Evolutionary conservation across 92 coral and sea anemone genomes (phyloP).

Genomic region (Phymanthus crucifer): DNA sequence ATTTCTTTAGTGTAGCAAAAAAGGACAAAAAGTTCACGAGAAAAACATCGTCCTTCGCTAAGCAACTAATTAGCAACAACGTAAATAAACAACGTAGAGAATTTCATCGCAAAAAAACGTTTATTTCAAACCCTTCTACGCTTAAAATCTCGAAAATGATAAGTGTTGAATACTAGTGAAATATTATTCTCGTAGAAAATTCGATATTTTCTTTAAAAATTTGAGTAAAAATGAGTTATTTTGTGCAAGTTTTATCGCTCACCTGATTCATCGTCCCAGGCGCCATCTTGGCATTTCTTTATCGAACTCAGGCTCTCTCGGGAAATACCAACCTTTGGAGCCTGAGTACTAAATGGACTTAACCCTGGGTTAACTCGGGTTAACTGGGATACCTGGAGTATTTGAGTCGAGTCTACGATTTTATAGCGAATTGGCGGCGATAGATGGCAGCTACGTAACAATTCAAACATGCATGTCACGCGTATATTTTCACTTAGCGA

Average conservation of each 20-base stretch:
- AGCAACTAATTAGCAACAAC: constrained; percentile 35
- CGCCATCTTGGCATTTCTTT: constrained; percentile 77
- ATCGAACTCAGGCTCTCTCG: not conserved
- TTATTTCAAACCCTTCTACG: not conserved
- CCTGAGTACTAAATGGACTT: too few species aligned
- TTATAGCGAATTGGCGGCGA: too few species aligned
- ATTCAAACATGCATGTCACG: too few species aligned
- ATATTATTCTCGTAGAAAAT: not conserved
- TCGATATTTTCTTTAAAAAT: not conserved
- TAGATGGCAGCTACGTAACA: too few species aligned
- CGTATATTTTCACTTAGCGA: too few species aligned
- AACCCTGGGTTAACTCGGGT: too few species aligned
- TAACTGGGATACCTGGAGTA: too few species aligned
- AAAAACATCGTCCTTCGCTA: not conserved
- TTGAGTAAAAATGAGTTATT: not conserved
- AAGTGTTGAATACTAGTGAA: not conserved
- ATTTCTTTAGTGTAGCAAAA: not conserved
- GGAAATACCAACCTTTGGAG: too few species aligned
- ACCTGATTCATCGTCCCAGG: constrained; percentile 93
- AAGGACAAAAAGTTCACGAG: not conserved
- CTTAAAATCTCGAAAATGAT: not conserved
- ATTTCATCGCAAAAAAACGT: not conserved
- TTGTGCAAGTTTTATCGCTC: constrained; percentile 16
- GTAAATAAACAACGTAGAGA: constrained; percentile 9
- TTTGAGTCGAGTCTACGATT: too few species aligned